Evolutionary conservation across 2,797 vertebrate genomes (phyloP).

Genomic region (Platyrinchus mystaceus): DNA sequence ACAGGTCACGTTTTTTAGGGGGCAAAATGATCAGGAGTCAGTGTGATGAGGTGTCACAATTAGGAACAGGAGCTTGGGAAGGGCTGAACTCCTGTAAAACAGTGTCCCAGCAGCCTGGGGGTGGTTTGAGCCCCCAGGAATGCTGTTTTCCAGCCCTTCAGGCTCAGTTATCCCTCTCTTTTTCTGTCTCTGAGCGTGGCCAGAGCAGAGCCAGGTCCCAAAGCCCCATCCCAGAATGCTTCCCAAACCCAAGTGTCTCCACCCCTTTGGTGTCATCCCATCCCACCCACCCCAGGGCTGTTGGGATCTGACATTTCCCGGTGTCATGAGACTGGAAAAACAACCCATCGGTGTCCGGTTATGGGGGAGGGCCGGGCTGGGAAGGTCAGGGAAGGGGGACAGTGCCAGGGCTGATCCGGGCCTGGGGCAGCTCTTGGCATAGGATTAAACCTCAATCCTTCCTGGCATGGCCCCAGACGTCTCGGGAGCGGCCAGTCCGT

Average conservation of each 20-base stretch:
- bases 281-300: accelerated
- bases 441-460: not conserved
- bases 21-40: not conserved
- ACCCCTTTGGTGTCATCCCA: accelerated
- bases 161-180: not conserved
- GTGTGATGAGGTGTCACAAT: not conserved
- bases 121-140: not conserved
- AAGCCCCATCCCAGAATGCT: accelerated
- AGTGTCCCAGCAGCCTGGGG: accelerated
- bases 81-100: not conserved
- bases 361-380: accelerated
- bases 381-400: not conserved
- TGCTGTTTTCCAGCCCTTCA: accelerated
- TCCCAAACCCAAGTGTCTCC: not conserved
- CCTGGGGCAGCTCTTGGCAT: not conserved
- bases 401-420: not conserved
- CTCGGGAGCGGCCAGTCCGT: accelerated
- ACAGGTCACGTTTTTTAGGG: not conserved
- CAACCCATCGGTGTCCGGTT: accelerated
- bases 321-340: not conserved
- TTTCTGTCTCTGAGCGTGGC: accelerated
- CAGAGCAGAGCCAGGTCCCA: not conserved
- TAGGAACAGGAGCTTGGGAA: not conserved
- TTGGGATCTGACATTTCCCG: not conserved
- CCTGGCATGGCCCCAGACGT: accelerated